Base-by-base conservation (phyloP, 2,888 invertebrate species). In the Ryuthela nishihirai region DNA sequence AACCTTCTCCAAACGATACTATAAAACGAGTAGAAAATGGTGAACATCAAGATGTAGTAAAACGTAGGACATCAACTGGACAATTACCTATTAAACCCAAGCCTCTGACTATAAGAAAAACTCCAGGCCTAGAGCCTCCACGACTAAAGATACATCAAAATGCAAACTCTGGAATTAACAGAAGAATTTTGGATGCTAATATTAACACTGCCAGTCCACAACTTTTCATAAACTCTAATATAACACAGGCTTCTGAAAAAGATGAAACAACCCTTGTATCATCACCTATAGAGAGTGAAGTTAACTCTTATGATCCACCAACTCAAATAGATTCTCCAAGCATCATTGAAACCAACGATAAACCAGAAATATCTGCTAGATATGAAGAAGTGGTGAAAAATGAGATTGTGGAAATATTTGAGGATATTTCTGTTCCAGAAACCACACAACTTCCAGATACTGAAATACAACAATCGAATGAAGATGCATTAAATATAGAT, bases 51-150 rank as follows among this genome's bases (percentile, higher is more conserved):
- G 17, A 25, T 42, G 6, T 4, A 4, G 18, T 41, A 1, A 53
- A 54, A 29, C 47, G 45, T 18, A 59, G 47, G 40, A 12, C 60
- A 65, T 15, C 66, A 67, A 46, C 64, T 70, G 56, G 71, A 68
- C 74, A 75, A 62, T 73, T 75, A 54, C 75, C 76, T 17, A 84
- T 90, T 65, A 90, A 90, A 77, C 88, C 90, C 1, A 85, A 87
- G 67, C 89, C 89, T 0, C 73, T 90, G 61, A 88, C 88, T 40
- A 84, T 89, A 64, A 83, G 88, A 74, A 90, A 90, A 73, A 86
- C 85, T 67, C 85, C 85, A 12, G 59, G 63, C 5, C 35, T 65
- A n/a, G 64, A 65, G 35, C 67, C 67, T 3, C 67, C 67, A 2
- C 63, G 64, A 45, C 46, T 67, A 24, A 65, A 63, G 60, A 54